A percentile compares a stretch with the other conserved stretches of the same genome.
Conservation (phyloP, 2,888 invertebrate species). For the Notodonta ziczac region DNA sequence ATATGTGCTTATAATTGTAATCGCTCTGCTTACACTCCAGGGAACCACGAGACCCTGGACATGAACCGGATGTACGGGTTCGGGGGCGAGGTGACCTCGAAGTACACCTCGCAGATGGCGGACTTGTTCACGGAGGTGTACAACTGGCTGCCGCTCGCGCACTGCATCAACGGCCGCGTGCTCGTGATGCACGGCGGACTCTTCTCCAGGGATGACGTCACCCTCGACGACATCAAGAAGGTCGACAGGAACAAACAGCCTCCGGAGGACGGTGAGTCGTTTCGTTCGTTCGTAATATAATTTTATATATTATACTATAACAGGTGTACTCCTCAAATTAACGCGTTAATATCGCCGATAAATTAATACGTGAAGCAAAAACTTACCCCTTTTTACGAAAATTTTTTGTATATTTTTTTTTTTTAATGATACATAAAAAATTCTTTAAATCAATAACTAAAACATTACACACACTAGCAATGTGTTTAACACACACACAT, state of each 20-base stretch:
- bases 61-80: slow-evolving; percentile 99
- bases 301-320: too few species aligned
- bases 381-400: too few species aligned
- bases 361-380: too few species aligned
- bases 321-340: too few species aligned
- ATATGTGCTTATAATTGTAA: too few species aligned
- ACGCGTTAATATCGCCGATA: too few species aligned
- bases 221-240: slow-evolving; percentile 95
- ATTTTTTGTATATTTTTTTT: too few species aligned
- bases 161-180: slow-evolving; percentile 93
- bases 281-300: too few species aligned
- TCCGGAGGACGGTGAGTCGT: slow-evolving; percentile 93
- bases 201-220: slow-evolving; percentile 96
- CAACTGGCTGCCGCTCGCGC: slow-evolving; percentile 98
- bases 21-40: slow-evolving; percentile 71
- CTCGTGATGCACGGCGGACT: slow-evolving; percentile 99
- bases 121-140: slow-evolving; percentile 99
- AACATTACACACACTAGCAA: too few species aligned
- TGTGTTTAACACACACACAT: too few species aligned
- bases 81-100: slow-evolving; percentile 98
- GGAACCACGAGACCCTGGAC: slow-evolving; percentile 98
- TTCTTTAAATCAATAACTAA: too few species aligned
- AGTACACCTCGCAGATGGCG: slow-evolving; percentile 97
- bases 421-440: too few species aligned
- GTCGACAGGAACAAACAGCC: slow-evolving; percentile 98